Percentiles rank a stretch among this genome's conserved stretches.
Conservation (phyloP, 2,113 vertebrate genomes). For the Varanus salvator region DNA sequence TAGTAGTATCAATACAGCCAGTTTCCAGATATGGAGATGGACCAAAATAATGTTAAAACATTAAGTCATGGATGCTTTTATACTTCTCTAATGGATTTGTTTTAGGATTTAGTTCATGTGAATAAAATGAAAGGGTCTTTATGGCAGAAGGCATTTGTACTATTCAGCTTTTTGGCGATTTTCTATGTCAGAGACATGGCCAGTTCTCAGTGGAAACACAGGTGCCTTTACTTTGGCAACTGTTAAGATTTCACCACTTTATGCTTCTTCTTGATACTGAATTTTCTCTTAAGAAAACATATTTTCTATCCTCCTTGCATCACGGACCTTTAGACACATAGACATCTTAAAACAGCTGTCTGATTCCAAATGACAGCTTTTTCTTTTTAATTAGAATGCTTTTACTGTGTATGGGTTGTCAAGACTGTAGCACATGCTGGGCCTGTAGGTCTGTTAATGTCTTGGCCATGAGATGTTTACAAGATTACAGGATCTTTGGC, state of each 20-base stretch:
- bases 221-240: not conserved
- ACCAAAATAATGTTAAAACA: not conserved
- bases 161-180: not conserved
- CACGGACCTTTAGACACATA: not conserved
- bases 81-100: not conserved
- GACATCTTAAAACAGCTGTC: not conserved
- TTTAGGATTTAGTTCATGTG: not conserved
- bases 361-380: not conserved
- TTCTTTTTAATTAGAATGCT: slow-evolving; percentile 2
- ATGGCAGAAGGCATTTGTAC: not conserved
- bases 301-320: not conserved
- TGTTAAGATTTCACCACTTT: not conserved
- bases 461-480: not conserved
- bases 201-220: not conserved
- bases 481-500: not conserved
- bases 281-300: not conserved
- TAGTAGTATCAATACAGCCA: not conserved
- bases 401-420: not conserved
- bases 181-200: not conserved
- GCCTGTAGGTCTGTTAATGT: not conserved
- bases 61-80: not conserved
- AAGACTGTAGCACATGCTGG: not conserved
- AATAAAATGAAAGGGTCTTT: not conserved
- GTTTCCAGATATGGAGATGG: not conserved
- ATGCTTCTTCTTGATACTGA: not conserved